Conservation (phyloP, 1,140 invertebrate species). For the Ooceraea biroi region DNA sequence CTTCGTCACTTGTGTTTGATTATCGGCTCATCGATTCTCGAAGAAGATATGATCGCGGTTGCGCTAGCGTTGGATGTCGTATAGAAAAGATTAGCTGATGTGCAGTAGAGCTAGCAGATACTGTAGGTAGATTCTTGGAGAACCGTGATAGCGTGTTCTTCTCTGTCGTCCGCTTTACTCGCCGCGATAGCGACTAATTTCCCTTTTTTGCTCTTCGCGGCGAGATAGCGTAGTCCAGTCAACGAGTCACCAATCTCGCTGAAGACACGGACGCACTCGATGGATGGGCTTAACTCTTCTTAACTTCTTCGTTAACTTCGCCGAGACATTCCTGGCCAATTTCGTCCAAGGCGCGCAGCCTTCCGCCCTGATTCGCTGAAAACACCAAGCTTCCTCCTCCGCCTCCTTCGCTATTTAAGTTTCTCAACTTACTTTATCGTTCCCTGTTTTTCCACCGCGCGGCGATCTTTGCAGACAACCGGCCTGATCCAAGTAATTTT, state of each 20-base stretch:
- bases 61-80: background rate
- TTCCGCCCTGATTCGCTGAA: constrained; percentile 41
- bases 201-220: background rate
- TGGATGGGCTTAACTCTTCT: constrained; percentile 19
- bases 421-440: constrained; percentile 13
- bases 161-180: background rate
- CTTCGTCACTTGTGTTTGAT: background rate
- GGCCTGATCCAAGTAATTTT: no score
- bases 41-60: background rate
- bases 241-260: constrained; percentile 13
- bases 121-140: background rate
- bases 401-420: constrained; percentile 26
- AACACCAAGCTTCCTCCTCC: constrained; percentile 2
- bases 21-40: background rate
- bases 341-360: background rate
- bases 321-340: background rate
- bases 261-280: background rate
- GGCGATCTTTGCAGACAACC: background rate
- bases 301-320: constrained; percentile 46
- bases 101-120: background rate
- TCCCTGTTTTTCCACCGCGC: background rate
- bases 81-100: background rate
- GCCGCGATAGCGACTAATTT: constrained; percentile 24
- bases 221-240: background rate
- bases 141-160: background rate